Evolutionary conservation across 2,888 invertebrate genomes (phyloP).

Genomic region (Campopleginae sp.): DNA sequence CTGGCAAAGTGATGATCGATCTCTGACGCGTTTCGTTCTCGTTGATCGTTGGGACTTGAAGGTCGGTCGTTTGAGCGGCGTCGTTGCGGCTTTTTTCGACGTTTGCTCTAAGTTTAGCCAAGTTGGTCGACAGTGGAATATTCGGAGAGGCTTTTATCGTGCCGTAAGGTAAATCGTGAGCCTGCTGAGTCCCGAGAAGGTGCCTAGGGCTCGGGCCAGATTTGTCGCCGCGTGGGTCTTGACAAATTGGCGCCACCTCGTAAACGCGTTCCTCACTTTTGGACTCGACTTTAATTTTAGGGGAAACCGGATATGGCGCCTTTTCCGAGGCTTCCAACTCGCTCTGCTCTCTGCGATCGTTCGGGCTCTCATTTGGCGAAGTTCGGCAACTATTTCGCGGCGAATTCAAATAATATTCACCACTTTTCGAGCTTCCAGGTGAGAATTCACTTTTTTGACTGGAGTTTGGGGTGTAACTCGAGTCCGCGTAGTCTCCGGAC

Average conservation of each 20-base stretch:
- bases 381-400: slow-evolving; percentile 73
- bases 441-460: slow-evolving; percentile 82
- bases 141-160: slow-evolving; percentile 69
- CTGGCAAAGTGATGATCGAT: slow-evolving; percentile 56
- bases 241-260: slow-evolving; percentile 76
- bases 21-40: slow-evolving; percentile 24
- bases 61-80: slow-evolving; percentile 33
- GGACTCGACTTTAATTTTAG: slow-evolving; percentile 70
- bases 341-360: slow-evolving; percentile 61
- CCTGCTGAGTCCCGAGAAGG: slow-evolving; percentile 10
- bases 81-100: slow-evolving; percentile 60
- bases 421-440: slow-evolving; percentile 81
- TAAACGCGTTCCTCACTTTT: slow-evolving; percentile 76
- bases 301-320: slow-evolving; percentile 69
- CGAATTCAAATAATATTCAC: slow-evolving; percentile 80
- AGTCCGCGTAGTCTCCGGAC: slow-evolving; percentile 81
- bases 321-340: slow-evolving; percentile 48
- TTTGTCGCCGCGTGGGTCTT: too few species aligned
- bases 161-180: slow-evolving; percentile 64
- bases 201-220: slow-evolving; percentile 52
- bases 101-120: slow-evolving; percentile 71
- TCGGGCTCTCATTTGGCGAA: slow-evolving; percentile 72
- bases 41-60: slow-evolving; percentile 23
- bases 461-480: slow-evolving; percentile 81
- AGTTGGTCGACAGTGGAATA: slow-evolving; percentile 72